Base-by-base conservation (phyloP, 2,113 vertebrate genomes). In the Uria lomvia region DNA sequence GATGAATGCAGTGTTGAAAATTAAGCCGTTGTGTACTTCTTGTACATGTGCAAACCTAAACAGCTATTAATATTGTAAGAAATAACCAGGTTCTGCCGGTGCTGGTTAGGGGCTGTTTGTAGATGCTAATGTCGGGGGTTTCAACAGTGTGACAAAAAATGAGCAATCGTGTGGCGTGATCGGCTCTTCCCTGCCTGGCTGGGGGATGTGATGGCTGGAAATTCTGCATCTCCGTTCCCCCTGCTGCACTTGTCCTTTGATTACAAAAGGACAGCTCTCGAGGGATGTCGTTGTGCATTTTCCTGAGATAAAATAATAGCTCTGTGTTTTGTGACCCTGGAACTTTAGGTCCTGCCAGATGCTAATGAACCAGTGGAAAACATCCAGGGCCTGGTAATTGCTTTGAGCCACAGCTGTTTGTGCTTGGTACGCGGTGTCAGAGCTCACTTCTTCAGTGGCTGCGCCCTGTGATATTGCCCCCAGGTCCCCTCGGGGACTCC, bases 311-410 rank as follows among this genome's bases (percentile, higher is more conserved):
- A 95, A 96, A 94, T 73, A 87, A 82, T 21, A 93, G 89, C 87
- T 76, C 87, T 86, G 92, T 88, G 91, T 89, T 94, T 89, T 53
- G 86, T 79, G 96, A 95, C 95, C 89, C 91, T 91, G 92, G 88
- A 89, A 89, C 95, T 89, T 68, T 76, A 85, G 95, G 91, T 95
- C 86, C 84, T 91, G 89, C 91, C 92, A 92, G 91, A 96, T 96
- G 92, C 92, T 96, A 91, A 95, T 92, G 92, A 96, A 82, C 15
- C 73, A 50, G 52, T 87, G 94, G 92, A 94, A 94, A 93, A 75
- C 79, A 95, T 91, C 88, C 94, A 91, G 92, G 81, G 76, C 70
- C 96, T 68, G 86, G 83, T 94, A 72, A 78, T 81, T 85, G 86
- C 92, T 92, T 79, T 23, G 92, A 87, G 95, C 9, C 88, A 7